Percentiles rank a stretch among this genome's conserved stretches.
phyloP scores from a whole-genome alignment of 2,888 invertebrate species.

The Phortica magna region DNA sequence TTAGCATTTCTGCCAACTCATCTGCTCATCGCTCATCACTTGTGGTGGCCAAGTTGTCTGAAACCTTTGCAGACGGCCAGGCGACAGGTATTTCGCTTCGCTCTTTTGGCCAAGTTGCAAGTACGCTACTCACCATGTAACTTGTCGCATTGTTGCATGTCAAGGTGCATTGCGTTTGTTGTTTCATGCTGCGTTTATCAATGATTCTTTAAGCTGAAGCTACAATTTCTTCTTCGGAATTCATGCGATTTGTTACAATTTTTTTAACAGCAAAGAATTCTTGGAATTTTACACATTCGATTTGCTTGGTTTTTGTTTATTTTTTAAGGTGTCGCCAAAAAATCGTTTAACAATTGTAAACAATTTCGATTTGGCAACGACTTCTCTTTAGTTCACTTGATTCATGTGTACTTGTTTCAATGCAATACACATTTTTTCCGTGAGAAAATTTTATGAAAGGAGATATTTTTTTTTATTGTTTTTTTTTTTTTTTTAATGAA shows the following conservation, averaged over 20 bases:
- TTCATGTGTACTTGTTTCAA: background rate
- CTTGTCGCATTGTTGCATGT: conserved; percentile 31
- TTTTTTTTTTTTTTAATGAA: no score
- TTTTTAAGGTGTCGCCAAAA: conserved; percentile 28
- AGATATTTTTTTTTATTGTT: no score
- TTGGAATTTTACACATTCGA: conserved; percentile 15
- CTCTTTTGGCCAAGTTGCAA: conserved; percentile 1
- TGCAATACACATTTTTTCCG: background rate
- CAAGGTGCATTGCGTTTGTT: conserved; percentile 27
- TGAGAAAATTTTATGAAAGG: background rate
- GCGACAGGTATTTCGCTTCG: conserved; percentile 27
- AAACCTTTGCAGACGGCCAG: conserved; percentile 14
- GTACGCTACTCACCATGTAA: conserved; percentile 16
- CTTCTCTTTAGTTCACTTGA: background rate
- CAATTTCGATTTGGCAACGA: conserved; percentile 5
- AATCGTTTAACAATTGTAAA: conserved; percentile 16
- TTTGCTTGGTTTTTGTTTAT: background rate
- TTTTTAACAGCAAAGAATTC: conserved; percentile 19
- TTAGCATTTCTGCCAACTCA: conserved; percentile 56
- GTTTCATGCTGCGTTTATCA: conserved; percentile 26
- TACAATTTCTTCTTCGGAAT: conserved; percentile 26
- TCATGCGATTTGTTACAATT: conserved; percentile 28
- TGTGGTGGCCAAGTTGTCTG: conserved; percentile 24
- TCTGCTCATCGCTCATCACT: conserved; percentile 50
- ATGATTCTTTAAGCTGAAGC: background rate